Evolutionary conservation across 2,113 vertebrate genomes (phyloP).

Genomic region (Calyptomena viridis): DNA sequence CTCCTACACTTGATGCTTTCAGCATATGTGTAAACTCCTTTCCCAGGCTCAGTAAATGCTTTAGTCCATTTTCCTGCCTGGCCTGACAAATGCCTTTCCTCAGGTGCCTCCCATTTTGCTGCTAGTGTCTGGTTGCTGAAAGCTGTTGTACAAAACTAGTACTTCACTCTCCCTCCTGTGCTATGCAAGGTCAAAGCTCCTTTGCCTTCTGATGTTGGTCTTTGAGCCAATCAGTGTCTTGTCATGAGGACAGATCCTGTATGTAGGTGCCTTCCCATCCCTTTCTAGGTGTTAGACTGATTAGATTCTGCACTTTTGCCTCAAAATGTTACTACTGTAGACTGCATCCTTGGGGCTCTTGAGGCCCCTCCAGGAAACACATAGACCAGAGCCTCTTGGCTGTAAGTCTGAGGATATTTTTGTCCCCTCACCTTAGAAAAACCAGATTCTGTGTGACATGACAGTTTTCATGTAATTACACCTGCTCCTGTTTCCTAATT

Average conservation of each 20-base stretch:
- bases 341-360: not conserved
- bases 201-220: not conserved
- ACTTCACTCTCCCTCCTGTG: not conserved
- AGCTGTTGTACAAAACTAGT: not conserved
- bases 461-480: not conserved
- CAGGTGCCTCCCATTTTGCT: slow-evolving; percentile 30
- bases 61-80: not conserved
- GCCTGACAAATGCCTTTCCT: not conserved
- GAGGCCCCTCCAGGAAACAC: not conserved
- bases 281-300: slow-evolving; percentile 14
- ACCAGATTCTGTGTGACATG: not conserved
- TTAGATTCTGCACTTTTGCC: slow-evolving; percentile 27
- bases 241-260: not conserved
- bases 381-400: not conserved
- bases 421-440: not conserved
- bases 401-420: not conserved
- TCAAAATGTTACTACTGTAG: slow-evolving; percentile 24
- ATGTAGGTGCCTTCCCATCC: slow-evolving; percentile 45
- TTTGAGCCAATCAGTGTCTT: not conserved
- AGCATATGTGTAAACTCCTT: not conserved
- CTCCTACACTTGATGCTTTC: not conserved
- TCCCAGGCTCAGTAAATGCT: not conserved
- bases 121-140: slow-evolving; percentile 4
- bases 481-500: not conserved
- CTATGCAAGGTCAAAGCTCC: slow-evolving; percentile 23